Conservation (phyloP, 2,113 vertebrate genomes). For the Odocoileus hemionus region DNA sequence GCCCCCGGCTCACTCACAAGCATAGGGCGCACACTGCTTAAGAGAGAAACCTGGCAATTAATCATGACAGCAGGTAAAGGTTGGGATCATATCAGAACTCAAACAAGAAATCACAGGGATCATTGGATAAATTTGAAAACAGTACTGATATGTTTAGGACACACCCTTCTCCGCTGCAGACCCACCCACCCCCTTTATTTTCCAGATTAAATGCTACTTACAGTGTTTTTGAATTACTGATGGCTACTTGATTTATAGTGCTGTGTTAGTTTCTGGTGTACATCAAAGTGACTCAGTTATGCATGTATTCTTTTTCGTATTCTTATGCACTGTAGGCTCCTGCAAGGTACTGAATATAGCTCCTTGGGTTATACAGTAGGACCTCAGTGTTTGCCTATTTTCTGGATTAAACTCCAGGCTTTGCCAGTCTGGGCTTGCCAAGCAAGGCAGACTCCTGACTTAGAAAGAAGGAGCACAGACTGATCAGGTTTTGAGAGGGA, state of each 20-base stretch:
- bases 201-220: background rate
- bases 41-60: conserved; percentile 24
- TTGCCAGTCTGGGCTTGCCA: background rate
- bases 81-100: background rate
- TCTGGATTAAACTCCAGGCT: background rate
- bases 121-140: background rate
- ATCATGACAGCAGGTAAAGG: conserved; percentile 54
- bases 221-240: background rate
- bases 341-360: background rate
- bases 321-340: background rate
- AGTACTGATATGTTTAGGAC: background rate
- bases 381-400: background rate
- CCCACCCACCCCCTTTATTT: background rate
- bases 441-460: conserved; percentile 33
- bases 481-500: background rate
- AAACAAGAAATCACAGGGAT: background rate
- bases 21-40: conserved; percentile 18
- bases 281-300: background rate
- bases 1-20: conserved; percentile 50
- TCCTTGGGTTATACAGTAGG: background rate
- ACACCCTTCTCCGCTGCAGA: accelerated
- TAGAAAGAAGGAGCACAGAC: conserved; percentile 35
- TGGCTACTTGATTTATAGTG: background rate
- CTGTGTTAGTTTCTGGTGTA: background rate
- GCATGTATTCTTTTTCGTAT: background rate